Evolutionary conservation across 2,888 invertebrate genomes (phyloP), one percentile per base, ranked within the genome.

Genomic region (Notocelia uddmanniana): DNA sequence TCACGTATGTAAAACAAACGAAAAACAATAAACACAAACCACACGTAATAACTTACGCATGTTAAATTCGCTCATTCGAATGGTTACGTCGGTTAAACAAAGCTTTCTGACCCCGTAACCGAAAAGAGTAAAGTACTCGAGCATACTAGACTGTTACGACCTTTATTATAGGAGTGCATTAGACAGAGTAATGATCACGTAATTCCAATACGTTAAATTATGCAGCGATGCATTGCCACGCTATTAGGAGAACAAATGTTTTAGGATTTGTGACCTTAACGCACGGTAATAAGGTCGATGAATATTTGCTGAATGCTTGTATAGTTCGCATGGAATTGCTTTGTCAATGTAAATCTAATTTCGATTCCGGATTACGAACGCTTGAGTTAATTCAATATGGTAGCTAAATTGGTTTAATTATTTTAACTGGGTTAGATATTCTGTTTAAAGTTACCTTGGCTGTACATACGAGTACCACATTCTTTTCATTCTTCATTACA

Each of bases 31-130:
- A 72, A 68, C 55, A 50, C 45, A 13, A 71, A 71, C 68, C 18
- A 34, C 50, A 67, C 59, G 55, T 67, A 67, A 70, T 66, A 59
- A 71, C 34, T 19, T 18, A 70, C 69, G 64, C 66, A 48, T 66
- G 73, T 54, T 64, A 60, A 69, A 75, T 68, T 73, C 54, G 55
- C 59, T 57, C 54, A 23, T 26, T 59, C 54, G 68, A 70, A 73
- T 67, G 64, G 63, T 59, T 62, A 48, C 67, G 69, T 60, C 69
- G 74, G 73, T 76, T 75, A 77, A 81, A 81, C 79, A 80, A 80
- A 81, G 79, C 74, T 11, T 23, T n/a, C 2, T 13, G 21, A 9
- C 23, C 11, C 37, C 18, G 15, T 15, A 21, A 54, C 21, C 10
- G 11, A 21, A 54, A 54, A 64, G 6, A 21, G 21, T 64, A 64